Base-by-base conservation (phyloP, 2,113 vertebrate species). In the Cisticola juncidis region DNA sequence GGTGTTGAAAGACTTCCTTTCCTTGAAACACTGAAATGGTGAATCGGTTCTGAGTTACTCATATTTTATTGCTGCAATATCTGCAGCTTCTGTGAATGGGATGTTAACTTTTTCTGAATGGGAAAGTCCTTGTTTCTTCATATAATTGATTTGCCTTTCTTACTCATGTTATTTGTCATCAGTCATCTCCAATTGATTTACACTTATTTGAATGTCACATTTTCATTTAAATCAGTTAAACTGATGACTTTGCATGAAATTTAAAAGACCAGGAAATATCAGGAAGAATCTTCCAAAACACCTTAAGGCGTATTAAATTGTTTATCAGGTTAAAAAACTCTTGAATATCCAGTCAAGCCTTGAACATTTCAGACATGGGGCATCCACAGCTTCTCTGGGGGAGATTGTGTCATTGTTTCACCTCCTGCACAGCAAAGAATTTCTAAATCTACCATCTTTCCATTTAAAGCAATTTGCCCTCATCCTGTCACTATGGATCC, bases 21-120 rank as follows among this genome's bases (percentile, higher is more conserved):
- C 25, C 24, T 31, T 0, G 1, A 62, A 54, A 66, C 9, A 48
- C 0, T 58, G 5, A 82, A 76, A 68, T 26, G 2, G 6, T 68
- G 24, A 78, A 45, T 24, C 73, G 6, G 1, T 38, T 65, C 22
- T 29, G n/a, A 71, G 40, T 48, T 56, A 56, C 6, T 40, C 4
- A 23, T 10, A 44, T 77, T 72, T 81, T 60, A 28, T n/a, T 92
- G 42, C 9, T 77, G 23, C 13, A 48, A 9, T 26, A 66, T 6
- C 50, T 77, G 14, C 24, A 72, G 14, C 9, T 86, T 81, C 21
- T 62, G 16, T 24, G 45, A 61, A 51, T 29, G 12, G 9, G 9
- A 81, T 40, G 11, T 4, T 14, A 74, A 4, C 5, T 68, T 86
- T 79, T 58, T 12, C 56, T 81, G 48, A 81, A 69, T 26, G 21